These are phyloP conservation scores for Drosophila longiperda DNA, from an alignment of 2,888 invertebrate species.

Conservation along the genomic window DNA sequence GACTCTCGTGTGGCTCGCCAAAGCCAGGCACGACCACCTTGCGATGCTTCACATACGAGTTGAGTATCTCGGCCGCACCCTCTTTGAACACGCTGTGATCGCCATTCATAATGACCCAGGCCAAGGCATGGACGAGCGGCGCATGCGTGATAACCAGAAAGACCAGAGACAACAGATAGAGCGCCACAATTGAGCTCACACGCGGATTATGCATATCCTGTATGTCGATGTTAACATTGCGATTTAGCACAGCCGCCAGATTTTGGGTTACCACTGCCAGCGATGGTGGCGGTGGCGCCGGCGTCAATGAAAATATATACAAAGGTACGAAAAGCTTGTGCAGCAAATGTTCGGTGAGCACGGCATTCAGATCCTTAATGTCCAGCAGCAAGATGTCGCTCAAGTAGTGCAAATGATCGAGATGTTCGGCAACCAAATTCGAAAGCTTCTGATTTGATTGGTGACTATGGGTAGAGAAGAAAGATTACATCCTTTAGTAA, in stretches of 20 bases:
- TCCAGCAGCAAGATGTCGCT: conserved; percentile 97
- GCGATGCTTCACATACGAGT: conserved; percentile 88
- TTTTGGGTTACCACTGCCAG: conserved; percentile 88
- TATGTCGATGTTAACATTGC: conserved; percentile 86
- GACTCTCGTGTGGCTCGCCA: conserved; percentile 90
- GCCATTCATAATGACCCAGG: conserved; percentile 94
- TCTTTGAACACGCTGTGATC: conserved; percentile 90
- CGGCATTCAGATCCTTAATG: conserved; percentile 96
- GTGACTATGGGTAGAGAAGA: conserved; percentile 88
- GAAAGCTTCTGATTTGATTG: conserved; percentile 95
- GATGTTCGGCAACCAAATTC: conserved; percentile 97
- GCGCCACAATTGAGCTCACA: conserved; percentile 94
- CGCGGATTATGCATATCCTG: conserved; percentile 89
- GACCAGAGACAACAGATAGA: conserved; percentile 97
- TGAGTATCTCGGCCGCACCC: conserved; percentile 89
- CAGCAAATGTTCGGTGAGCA: conserved; percentile 96
- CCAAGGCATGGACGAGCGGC: conserved; percentile 95
- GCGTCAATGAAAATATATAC: conserved; percentile 96
- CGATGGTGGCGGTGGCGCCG: conserved; percentile 83
- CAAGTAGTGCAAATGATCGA: conserved; percentile 98
- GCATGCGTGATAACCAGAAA: conserved; percentile 96
- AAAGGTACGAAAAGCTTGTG: conserved; percentile 96
- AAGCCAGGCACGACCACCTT: conserved; percentile 87
- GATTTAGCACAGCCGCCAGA: conserved; percentile 88
- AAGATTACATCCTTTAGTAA: too few species aligned